These are phyloP conservation scores for Magallana nippona DNA, from an alignment of 2,888 invertebrate genomes.

Conservation along the genomic window DNA sequence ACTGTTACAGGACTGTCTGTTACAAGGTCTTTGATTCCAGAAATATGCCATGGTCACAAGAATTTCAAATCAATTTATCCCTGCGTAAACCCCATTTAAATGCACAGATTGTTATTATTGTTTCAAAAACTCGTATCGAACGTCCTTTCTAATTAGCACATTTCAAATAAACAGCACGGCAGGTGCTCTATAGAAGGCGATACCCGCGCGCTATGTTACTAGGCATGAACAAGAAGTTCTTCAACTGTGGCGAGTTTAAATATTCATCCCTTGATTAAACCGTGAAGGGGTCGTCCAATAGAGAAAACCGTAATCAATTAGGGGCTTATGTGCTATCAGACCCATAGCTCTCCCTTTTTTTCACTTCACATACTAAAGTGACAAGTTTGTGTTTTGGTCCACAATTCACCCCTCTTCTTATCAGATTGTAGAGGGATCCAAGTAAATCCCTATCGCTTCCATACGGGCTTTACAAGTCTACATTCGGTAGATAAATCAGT, in stretches of 20 bases:
- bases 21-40: slow-evolving; percentile 56
- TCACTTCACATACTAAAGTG: background rate
- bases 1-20: slow-evolving; percentile 54
- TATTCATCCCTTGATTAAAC: slow-evolving; percentile 17
- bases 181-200: background rate
- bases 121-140: background rate
- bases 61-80: background rate
- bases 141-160: background rate
- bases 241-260: slow-evolving; percentile 11
- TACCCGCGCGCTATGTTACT: background rate
- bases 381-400: slow-evolving; percentile 19
- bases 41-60: slow-evolving; percentile 56
- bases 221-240: background rate
- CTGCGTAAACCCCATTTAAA: slow-evolving; percentile 12
- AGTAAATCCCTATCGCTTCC: slow-evolving; percentile 14
- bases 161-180: background rate
- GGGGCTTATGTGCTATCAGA: background rate
- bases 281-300: background rate
- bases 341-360: background rate
- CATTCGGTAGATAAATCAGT: slow-evolving; percentile 13
- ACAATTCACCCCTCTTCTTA: slow-evolving; percentile 13
- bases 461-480: background rate
- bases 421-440: slow-evolving; percentile 21
- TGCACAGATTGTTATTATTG: background rate
- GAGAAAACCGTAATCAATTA: slow-evolving; percentile 11